Evolutionary conservation across 2,113 vertebrate species (phyloP).

Genomic region (Corydoras maculifer): DNA sequence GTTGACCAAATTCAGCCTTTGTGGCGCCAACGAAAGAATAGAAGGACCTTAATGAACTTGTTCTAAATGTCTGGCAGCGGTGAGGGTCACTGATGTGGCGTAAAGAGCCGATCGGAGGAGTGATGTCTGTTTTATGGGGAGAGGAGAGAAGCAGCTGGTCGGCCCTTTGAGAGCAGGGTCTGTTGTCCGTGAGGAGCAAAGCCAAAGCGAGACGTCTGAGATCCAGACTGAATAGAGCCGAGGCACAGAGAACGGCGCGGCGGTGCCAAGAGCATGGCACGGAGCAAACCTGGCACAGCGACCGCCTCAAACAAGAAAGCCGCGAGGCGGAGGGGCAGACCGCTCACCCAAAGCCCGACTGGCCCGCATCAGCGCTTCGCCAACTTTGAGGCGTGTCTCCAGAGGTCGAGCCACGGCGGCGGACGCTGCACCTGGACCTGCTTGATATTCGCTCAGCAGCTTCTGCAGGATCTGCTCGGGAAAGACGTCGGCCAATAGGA

Average conservation of each 20-base stretch:
- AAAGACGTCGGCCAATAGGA: slow-evolving; percentile 72
- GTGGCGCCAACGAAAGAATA: no score
- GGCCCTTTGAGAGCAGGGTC: slow-evolving; percentile 33
- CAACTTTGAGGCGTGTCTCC: slow-evolving; percentile 84
- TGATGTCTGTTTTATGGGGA: slow-evolving; percentile 40
- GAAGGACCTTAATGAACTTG: no score
- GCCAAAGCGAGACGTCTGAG: slow-evolving; percentile 29
- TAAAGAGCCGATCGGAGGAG: slow-evolving; percentile 34
- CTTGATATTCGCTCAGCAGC: slow-evolving; percentile 71
- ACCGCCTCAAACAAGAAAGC: background rate
- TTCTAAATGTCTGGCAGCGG: no score
- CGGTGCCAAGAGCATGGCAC: slow-evolving; percentile 42
- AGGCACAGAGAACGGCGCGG: slow-evolving; percentile 38
- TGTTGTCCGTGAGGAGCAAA: slow-evolving; percentile 27
- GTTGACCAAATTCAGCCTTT: no score
- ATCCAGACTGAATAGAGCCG: slow-evolving; percentile 28
- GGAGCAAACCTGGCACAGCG: slow-evolving; percentile 49
- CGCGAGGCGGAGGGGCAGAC: no score
- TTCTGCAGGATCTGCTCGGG: slow-evolving; percentile 74
- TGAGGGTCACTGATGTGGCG: slow-evolving; percentile 3
- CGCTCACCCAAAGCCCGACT: slow-evolving; percentile 81
- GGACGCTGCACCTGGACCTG: slow-evolving; percentile 17
- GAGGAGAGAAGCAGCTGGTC: slow-evolving; percentile 31
- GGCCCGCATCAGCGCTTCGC: slow-evolving; percentile 86
- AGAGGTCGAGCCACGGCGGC: slow-evolving; percentile 39